Conservation (phyloP, 2,113 vertebrate species). For the Entomyzon cyanotis region DNA sequence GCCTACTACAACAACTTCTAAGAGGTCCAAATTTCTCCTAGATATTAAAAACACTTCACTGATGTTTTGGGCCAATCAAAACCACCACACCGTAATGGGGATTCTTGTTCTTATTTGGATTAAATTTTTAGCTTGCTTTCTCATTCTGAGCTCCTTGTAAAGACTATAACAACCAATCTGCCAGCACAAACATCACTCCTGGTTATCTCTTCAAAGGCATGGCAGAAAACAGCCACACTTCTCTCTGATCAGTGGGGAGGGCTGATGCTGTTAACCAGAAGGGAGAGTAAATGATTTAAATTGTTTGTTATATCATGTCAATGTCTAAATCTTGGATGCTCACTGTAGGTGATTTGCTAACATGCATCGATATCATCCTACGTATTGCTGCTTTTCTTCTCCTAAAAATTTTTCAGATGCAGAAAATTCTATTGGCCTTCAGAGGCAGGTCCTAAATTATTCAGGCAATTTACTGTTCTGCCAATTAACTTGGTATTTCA, state of each 20-base stretch:
- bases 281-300: not conserved
- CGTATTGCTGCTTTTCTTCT: not conserved
- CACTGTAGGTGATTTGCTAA: not conserved
- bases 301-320: not conserved
- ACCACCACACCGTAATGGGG: not conserved
- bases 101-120: constrained; percentile 25
- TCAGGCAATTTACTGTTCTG: not conserved
- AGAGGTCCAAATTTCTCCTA: too few species aligned
- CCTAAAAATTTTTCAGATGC: not conserved
- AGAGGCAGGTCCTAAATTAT: not conserved
- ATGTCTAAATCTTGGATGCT: not conserved
- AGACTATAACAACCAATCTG: not conserved
- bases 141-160: not conserved
- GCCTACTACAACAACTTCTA: too few species aligned
- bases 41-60: too few species aligned
- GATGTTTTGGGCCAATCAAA: too few species aligned
- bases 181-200: not conserved
- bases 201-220: not conserved
- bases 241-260: not conserved
- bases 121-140: constrained; percentile 1
- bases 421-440: not conserved
- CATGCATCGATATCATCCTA: fast-evolving
- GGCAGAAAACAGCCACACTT: not conserved
- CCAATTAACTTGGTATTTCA: not conserved
- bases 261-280: not conserved